These are phyloP conservation scores for Poicephalus meyeri DNA, from an alignment of 2,113 vertebrate genomes.

Conservation along the genomic window DNA sequence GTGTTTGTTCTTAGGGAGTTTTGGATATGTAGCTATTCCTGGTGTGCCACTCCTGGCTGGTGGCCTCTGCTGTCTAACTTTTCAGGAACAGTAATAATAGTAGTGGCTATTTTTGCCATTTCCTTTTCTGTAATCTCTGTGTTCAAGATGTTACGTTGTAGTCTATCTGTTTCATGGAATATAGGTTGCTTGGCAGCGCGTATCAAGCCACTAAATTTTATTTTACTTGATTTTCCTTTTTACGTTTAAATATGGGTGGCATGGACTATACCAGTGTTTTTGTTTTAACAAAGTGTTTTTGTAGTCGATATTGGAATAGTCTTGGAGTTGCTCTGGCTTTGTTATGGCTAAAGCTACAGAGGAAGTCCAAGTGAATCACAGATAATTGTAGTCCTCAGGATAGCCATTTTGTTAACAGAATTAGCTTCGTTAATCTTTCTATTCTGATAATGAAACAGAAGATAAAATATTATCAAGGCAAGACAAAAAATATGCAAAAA, in stretches of 20 bases:
- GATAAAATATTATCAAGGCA: background rate
- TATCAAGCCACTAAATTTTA: background rate
- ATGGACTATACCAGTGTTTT: background rate
- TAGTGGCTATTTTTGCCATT: constrained; percentile 44
- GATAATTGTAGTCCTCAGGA: constrained; percentile 48
- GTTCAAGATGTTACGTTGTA: background rate
- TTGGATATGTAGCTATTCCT: background rate
- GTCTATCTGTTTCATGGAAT: background rate
- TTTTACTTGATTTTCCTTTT: background rate
- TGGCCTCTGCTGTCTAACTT: background rate
- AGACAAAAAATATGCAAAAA: background rate
- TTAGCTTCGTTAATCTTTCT: constrained; percentile 57
- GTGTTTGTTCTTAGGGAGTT: background rate
- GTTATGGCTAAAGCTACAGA: constrained; percentile 44
- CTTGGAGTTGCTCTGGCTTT: background rate
- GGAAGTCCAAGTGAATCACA: constrained; percentile 60
- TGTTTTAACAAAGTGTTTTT: background rate
- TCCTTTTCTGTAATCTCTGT: constrained; percentile 18
- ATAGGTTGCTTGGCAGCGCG: background rate
- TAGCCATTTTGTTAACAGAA: constrained; percentile 46
- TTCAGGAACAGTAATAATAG: constrained; percentile 49
- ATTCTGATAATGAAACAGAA: constrained; percentile 40
- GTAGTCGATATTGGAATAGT: background rate
- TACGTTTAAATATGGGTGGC: background rate
- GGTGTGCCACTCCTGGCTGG: background rate